Base-by-base conservation (phyloP, 2,888 invertebrate genomes). In the Caenorhabditis sp. region DNA sequence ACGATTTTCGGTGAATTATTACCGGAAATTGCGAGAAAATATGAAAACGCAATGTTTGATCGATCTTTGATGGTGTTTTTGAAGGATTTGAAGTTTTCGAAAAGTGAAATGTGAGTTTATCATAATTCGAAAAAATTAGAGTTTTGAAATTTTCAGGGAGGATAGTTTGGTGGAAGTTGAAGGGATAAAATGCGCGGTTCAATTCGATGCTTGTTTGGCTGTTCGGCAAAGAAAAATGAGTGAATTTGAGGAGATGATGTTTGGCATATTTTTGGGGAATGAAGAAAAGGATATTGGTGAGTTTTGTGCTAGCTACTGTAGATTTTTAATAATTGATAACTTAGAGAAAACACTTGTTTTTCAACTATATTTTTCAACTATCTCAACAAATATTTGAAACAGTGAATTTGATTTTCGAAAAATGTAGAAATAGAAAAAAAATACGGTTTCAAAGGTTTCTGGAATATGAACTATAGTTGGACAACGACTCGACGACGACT, bases 211-310 rank as follows among this genome's bases (percentile, higher is more conserved):
- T 5, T 71, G 70, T 57, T 26, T 31, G 21, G 67, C 64, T 3
- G 43, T 71, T 26, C 49, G 17, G 14, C 71, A 71, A 25, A 57
- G 31, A 31, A 31, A 36, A 60, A 67, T 71, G 26, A 43, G 25
- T 20, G 53, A 36, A 54, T 49, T 56, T 10, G 67, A 71, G 4
- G 67, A 67, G 25, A 67, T 64, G 64, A 67, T 71, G 67, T 71
- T 71, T 43, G 71, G 71, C 27, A 59, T 67, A 21, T 67, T 71
- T 57, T 54, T 26, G 10, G 57, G 20, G 20, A n/a, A 58, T 1
- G 56, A n/a, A 56, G 8, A 26, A 25, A 21, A 52, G 4, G 7
- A 23, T 31, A 31, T n/a, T n/a, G n/a, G n/a, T n/a, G n/a, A n/a
- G n/a, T n/a, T n/a, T n/a, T n/a, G n/a, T n/a, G n/a, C n/a, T n/a